A percentile compares a stretch with the other conserved stretches of the same genome.
Evolutionary conservation across 2,113 vertebrate species (phyloP).

Genomic region (Calidris pugnax): DNA sequence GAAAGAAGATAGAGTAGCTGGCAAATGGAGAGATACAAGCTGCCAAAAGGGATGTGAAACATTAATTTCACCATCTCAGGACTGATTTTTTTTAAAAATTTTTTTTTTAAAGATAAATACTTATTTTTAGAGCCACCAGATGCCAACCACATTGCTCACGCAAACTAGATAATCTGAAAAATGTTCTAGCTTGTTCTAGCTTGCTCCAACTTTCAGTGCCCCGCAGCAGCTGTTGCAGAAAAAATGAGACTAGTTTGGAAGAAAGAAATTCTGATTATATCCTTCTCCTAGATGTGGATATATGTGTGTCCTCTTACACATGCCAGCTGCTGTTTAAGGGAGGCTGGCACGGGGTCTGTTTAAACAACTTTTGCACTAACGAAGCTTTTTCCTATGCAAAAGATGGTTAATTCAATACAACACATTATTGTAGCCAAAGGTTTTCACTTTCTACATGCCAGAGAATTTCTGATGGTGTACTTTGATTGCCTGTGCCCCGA

Average conservation of each 20-base stretch:
- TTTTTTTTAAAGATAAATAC: background rate
- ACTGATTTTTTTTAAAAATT: background rate
- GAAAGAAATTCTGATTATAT: background rate
- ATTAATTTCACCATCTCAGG: slow-evolving; percentile 20
- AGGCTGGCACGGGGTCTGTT: background rate
- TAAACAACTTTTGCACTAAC: background rate
- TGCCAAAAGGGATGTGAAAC: slow-evolving; percentile 28
- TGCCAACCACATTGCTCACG: background rate
- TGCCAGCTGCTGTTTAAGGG: background rate
- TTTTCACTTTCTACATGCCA: rapidly evolving
- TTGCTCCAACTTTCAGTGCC: background rate
- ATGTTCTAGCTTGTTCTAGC: slow-evolving; percentile 15
- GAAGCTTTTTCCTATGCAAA: background rate
- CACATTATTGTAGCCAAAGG: background rate
- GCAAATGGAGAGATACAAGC: background rate
- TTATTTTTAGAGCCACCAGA: slow-evolving; percentile 27
- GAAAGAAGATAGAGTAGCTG: slow-evolving; percentile 19
- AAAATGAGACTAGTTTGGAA: background rate
- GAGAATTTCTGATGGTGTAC: background rate
- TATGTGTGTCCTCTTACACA: background rate
- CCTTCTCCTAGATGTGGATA: background rate
- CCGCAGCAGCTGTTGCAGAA: background rate
- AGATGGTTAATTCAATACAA: background rate
- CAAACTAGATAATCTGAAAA: background rate
- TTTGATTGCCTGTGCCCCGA: background rate